Conservation (phyloP, 2,797 vertebrate species). For the Anableps anableps region DNA sequence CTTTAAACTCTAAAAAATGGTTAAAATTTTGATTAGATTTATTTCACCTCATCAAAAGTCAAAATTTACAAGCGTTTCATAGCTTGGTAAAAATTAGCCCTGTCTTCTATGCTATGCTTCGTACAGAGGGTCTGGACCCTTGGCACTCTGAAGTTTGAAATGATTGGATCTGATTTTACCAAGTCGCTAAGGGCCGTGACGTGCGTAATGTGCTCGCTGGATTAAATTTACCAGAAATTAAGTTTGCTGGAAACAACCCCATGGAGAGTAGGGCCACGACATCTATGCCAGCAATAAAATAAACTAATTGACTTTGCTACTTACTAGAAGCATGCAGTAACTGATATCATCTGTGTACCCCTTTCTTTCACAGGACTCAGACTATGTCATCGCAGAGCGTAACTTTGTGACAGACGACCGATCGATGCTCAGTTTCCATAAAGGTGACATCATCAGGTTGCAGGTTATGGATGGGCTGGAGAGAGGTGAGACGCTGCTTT, state of each 20-base stretch:
- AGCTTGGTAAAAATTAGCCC: too few species aligned
- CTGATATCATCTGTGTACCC: not conserved
- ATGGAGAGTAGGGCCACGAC: too few species aligned
- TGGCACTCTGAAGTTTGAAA: too few species aligned
- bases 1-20: not conserved
- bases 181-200: too few species aligned
- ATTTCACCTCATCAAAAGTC: not conserved
- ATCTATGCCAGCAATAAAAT: too few species aligned
- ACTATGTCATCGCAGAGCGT: conserved; percentile 93
- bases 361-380: conserved; percentile 85
- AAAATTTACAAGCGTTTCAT: not conserved
- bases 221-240: too few species aligned
- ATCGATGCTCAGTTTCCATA: conserved; percentile 89
- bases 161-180: too few species aligned
- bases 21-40: not conserved
- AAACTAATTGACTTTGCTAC: not conserved
- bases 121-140: too few species aligned
- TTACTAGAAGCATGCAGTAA: not conserved
- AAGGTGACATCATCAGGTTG: conserved; percentile 94
- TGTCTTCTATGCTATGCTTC: too few species aligned
- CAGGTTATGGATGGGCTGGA: conserved; percentile 86
- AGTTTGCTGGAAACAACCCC: too few species aligned
- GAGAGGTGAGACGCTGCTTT: conserved; percentile 81
- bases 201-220: too few species aligned
- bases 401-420: conserved; percentile 88